phyloP scores from a whole-genome alignment of 92 coral and sea anemone species.

The Porites evermanni region DNA sequence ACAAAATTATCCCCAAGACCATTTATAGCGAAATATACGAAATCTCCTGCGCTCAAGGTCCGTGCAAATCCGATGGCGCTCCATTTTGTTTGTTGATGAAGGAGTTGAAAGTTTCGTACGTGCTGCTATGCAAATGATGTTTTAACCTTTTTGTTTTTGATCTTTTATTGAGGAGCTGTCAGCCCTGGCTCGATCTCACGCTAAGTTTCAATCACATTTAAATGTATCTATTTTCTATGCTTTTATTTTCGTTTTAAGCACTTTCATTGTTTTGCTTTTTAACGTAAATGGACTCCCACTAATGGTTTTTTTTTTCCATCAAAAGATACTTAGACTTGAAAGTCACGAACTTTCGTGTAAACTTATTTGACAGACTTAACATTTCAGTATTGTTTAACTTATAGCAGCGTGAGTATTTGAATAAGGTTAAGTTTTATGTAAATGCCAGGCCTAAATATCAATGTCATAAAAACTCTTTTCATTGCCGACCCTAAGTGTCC shows the following conservation, averaged over 20 bases:
- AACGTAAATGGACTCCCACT: too few species aligned
- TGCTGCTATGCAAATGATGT: conserved; percentile 3
- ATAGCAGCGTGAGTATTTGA: too few species aligned
- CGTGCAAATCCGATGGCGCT: not conserved
- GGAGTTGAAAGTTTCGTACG: not conserved
- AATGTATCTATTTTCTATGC: not conserved
- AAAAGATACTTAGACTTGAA: too few species aligned
- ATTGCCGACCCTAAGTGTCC: too few species aligned
- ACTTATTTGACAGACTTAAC: not conserved
- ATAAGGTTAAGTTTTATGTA: too few species aligned
- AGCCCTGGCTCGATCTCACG: conserved; percentile 4
- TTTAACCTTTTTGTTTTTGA: conserved; percentile 21
- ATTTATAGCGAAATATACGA: too few species aligned
- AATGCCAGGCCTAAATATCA: too few species aligned
- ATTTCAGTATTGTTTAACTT: too few species aligned
- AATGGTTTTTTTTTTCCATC: too few species aligned
- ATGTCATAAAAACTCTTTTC: too few species aligned
- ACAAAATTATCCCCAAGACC: not conserved
- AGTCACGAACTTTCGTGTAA: not conserved
- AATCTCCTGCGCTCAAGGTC: not conserved
- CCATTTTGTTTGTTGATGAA: not conserved
- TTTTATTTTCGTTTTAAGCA: not conserved
- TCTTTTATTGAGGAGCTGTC: not conserved
- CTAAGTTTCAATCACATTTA: not conserved
- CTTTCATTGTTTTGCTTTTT: not conserved